Conservation (phyloP, 2,888 invertebrate species). For the Hemaris fuciformis region DNA sequence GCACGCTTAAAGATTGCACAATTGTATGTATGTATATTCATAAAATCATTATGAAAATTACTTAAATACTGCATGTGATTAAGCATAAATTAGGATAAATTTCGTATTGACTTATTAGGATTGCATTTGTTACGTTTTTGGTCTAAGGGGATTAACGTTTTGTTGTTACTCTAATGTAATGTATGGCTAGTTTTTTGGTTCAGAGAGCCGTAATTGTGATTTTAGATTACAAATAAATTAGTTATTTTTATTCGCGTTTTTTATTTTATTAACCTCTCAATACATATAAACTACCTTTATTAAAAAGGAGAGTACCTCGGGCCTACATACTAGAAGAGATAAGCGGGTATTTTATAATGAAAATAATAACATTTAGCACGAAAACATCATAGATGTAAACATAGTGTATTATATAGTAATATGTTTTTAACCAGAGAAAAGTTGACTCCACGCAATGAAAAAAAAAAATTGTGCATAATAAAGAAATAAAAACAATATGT, state of each 20-base stretch:
- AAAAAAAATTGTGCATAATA: too few relatives aligned
- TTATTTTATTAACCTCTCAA: constrained; percentile 24
- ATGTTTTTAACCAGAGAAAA: too few relatives aligned
- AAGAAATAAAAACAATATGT: too few relatives aligned
- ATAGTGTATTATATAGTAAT: too few relatives aligned
- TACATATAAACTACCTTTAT: not conserved
- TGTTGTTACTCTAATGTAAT: constrained; percentile 30
- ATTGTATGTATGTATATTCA: not conserved
- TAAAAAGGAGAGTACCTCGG: too few relatives aligned
- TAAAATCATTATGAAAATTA: not conserved
- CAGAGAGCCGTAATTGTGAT: constrained; percentile 54
- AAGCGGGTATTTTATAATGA: too few relatives aligned
- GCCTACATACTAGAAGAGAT: too few relatives aligned
- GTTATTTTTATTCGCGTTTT: constrained; percentile 38
- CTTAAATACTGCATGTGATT: not conserved
- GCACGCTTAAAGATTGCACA: not conserved
- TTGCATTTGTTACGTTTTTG: not conserved
- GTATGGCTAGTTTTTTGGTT: constrained; percentile 40
- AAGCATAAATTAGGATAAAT: not conserved
- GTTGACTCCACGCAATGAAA: too few relatives aligned
- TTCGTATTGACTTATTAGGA: not conserved
- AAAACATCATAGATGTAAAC: too few relatives aligned
- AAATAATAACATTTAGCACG: too few relatives aligned
- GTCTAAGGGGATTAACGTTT: not conserved
- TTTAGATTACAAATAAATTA: constrained; percentile 52